Percentiles rank a stretch among this genome's conserved stretches.
Evolutionary conservation across 2,797 vertebrate species (phyloP).

Genomic region (Chanos chanos): DNA sequence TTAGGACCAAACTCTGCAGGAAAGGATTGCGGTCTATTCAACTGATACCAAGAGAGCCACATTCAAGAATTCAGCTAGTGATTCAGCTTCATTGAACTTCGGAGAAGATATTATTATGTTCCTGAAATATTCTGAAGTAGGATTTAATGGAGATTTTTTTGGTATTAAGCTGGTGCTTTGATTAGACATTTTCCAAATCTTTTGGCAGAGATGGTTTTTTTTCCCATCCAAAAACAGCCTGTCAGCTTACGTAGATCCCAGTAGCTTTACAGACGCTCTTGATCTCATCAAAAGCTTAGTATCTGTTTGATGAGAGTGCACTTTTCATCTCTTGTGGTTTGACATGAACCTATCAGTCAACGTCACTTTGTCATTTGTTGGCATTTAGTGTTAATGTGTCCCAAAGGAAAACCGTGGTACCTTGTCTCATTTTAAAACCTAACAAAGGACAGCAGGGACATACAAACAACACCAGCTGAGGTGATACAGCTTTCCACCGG

Average conservation of each 20-base stretch:
- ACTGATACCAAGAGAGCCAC: too few species aligned
- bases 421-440: slow-evolving; percentile 45
- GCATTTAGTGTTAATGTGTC: slow-evolving; percentile 51
- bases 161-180: too few species aligned
- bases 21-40: too few species aligned
- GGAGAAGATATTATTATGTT: too few species aligned
- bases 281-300: slow-evolving; percentile 39
- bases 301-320: slow-evolving; percentile 42
- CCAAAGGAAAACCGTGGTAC: slow-evolving; percentile 38
- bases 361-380: slow-evolving; percentile 57
- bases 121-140: too few species aligned
- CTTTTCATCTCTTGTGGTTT: slow-evolving; percentile 42
- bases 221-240: not conserved
- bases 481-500: not conserved
- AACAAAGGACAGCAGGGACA: slow-evolving; percentile 38
- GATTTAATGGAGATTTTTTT: too few species aligned
- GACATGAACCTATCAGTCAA: slow-evolving; percentile 52
- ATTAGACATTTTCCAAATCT: not conserved
- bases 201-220: not conserved
- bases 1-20: too few species aligned
- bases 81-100: too few species aligned
- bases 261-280: slow-evolving; percentile 40
- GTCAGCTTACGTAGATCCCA: slow-evolving; percentile 11
- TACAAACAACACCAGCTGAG: slow-evolving; percentile 1
- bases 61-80: too few species aligned